Evolutionary conservation across 2,113 vertebrate genomes (phyloP), one percentile per base, ranked within the genome.

Genomic region (Hypomesus transpacificus): DNA sequence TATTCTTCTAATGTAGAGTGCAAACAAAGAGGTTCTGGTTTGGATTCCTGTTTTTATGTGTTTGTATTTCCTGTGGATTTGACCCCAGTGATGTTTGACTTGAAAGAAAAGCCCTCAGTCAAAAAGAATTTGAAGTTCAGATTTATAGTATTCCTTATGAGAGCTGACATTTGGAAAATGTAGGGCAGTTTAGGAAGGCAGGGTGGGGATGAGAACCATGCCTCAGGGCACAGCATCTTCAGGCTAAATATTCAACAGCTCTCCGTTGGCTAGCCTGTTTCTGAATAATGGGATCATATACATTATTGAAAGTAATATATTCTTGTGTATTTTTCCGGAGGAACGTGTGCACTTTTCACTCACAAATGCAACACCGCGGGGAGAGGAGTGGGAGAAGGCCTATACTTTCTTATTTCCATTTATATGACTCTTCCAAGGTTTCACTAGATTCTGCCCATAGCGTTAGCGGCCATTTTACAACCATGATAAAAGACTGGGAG

Each of bases 281-380:
- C 75, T 75, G 65, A 80, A 77, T 84, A 82, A 85, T 75, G 75
- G 71, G 74, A 73, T 77, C 57, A 72, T 77, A 64, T 59, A 59
- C 73, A 80, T 74, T 77, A 82, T 76, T 73, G 77, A 76, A 79
- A 67, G 75, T 80, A 80, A 85, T 82, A 80, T 84, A 87, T 84
- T 87, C 69, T 24, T 65, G 70, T 70, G 66, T 75, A 83, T 87
- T 67, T 74, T 75, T 84, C 77, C 74, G 70, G 52, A 39, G 71
- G 66, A 76, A 72, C 65, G 70, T 68, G 20, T 59, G 70, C 68
- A 80, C 82, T 85, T 86, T 81, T 65, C 39, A 65, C 20, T 21
- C 39, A 65, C n/a, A 65, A 65, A 65, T 65, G 63, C 63, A 65
- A 11, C 11, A 26, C 34, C 9, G 57, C 18, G n/a, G 63, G 39